Evolutionary conservation across 2,888 invertebrate genomes (phyloP), one percentile per base, ranked within the genome.

Genomic region (Athalia circularis): DNA sequence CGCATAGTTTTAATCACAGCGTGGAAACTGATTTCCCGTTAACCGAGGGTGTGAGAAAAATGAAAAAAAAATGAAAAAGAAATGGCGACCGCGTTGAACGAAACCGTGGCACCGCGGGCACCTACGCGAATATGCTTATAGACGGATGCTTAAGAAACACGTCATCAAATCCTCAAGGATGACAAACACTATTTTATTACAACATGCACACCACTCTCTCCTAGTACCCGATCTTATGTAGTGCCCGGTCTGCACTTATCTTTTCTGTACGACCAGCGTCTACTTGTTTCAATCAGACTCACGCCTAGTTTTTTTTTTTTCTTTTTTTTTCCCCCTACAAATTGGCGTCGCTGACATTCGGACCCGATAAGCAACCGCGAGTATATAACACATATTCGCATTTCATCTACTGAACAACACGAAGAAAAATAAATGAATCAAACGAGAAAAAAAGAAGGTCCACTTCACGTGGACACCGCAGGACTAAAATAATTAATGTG

Each of bases 141-240:
- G 29, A 59, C 72, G 72, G 47, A 72, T 72, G 75, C 62, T 75
- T 75, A 62, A 61, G 75, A 50, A 50, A 75, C 75, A 75, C 75
- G 75, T 75, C 75, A 75, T 75, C 75, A 75, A 75, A 62, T 62
- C 75, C 62, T 75, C 75, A 62, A 75, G 75, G 75, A 75, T 75
- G 75, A 75, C 75, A 75, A 52, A 75, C 75, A 75, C 50, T 75
- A 75, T 75, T 75, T 64, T 48, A 75, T 75, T 61, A 75, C 48
- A 75, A 61, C 64, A 75, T 29, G 50, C 50, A 50, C 11, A 52
- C 75, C 13, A 29, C 72, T 59, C 47, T 59, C 72, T 59, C 59
- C 7, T 52, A 50, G 13, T 43, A 5, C 54, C 52, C 43, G 11
- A 29, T 54, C 15, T 54, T 68, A 0, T 29, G 29, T 29, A 29